These are phyloP conservation scores for Gymnorhina tibicen DNA, from an alignment of 2,113 vertebrate genomes.

Conservation along the genomic window DNA sequence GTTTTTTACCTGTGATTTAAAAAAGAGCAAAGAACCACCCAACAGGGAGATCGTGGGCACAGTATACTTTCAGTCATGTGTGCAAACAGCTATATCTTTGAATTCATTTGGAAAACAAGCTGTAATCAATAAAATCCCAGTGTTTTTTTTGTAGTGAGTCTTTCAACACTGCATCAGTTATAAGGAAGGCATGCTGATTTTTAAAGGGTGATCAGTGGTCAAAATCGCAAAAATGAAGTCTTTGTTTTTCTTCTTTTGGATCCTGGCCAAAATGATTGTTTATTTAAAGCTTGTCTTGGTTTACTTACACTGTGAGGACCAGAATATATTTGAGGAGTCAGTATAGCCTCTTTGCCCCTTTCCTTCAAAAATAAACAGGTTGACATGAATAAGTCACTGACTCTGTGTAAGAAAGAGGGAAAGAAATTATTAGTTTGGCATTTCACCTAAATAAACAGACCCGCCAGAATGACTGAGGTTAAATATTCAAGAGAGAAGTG, in stretches of 20 bases:
- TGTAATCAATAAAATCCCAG: neutral
- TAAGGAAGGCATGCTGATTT: neutral
- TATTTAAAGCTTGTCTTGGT: neutral
- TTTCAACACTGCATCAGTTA: neutral
- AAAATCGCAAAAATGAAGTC: neutral
- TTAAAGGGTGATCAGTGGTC: neutral
- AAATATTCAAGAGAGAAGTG: neutral
- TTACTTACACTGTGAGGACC: neutral
- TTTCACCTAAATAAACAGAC: constrained; percentile 28
- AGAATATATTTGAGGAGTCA: neutral
- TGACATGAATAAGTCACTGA: neutral
- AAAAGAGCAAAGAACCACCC: rapidly evolving
- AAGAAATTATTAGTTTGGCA: neutral
- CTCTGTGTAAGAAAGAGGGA: neutral
- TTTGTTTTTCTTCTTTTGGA: neutral
- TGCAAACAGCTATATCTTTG: neutral
- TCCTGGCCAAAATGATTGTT: neutral
- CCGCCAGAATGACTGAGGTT: neutral
- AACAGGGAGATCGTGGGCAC: neutral
- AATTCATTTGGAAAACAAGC: neutral
- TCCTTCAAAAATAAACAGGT: neutral
- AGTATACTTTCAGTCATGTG: neutral
- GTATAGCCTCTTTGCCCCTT: neutral
- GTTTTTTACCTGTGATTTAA: neutral
- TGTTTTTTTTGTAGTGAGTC: rapidly evolving